Evolutionary conservation across 2,113 vertebrate genomes (phyloP).

Genomic region (Megaceryle maxima): DNA sequence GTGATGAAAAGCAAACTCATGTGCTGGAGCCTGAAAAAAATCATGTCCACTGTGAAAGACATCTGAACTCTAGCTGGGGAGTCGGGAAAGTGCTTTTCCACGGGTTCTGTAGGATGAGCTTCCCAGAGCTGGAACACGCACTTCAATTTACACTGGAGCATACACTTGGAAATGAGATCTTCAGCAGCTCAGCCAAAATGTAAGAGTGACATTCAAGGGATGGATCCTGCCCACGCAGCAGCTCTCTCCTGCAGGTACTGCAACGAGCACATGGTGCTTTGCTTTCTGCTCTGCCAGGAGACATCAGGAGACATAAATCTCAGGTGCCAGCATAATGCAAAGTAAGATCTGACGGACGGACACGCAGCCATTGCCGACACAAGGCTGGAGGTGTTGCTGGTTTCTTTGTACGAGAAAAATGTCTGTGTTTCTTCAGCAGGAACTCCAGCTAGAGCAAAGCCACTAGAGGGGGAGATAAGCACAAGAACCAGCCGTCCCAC

Average conservation of each 20-base stretch:
- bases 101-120: neutral
- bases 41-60: neutral
- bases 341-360: neutral
- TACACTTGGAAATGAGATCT: neutral
- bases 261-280: neutral
- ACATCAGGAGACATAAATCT: accelerated
- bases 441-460: neutral
- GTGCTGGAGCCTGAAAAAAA: neutral
- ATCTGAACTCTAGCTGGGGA: neutral
- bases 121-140: neutral
- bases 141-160: neutral
- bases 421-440: neutral
- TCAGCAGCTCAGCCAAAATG: neutral
- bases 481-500: neutral
- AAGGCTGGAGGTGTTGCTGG: neutral
- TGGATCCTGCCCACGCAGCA: neutral
- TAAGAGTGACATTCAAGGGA: neutral
- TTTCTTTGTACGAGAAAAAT: neutral
- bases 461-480: neutral
- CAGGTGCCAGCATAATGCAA: neutral
- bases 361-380: accelerated
- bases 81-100: neutral
- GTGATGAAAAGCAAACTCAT: neutral
- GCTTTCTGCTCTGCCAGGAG: neutral
- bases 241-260: neutral